Percentiles rank a stretch among this genome's conserved stretches.
These are phyloP conservation scores for Apis cerana DNA, from an alignment of 1,140 invertebrate species.

Conservation along the genomic window DNA sequence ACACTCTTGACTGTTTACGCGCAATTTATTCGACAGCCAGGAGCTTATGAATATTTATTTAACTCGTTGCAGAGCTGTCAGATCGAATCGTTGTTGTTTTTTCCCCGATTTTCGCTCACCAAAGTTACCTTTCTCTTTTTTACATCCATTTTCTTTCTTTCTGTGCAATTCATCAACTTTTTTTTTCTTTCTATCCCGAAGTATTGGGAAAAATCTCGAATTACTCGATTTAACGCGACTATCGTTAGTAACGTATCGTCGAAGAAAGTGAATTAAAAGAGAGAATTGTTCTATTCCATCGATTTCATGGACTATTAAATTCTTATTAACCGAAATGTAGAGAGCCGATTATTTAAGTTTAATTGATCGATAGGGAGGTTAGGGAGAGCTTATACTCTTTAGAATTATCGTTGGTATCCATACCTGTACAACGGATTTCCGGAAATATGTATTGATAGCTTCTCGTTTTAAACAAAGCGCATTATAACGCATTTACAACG, in stretches of 20 bases:
- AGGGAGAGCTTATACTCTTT: conserved; percentile 36
- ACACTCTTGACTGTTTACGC: conserved; percentile 1
- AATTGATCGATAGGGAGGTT: conserved; percentile 51
- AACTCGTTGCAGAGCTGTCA: neutral
- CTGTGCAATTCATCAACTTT: neutral
- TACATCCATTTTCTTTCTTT: neutral
- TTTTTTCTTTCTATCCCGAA: too few species aligned
- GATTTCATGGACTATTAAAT: conserved; percentile 49
- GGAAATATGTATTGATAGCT: conserved; percentile 33
- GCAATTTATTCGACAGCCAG: conserved; percentile 15
- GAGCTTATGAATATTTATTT: conserved; percentile 44
- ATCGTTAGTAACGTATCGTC: neutral
- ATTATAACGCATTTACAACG: conserved; percentile 45
- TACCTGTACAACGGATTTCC: conserved; percentile 26
- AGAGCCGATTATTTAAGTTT: conserved; percentile 53
- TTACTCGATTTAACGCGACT: conserved; percentile 23
- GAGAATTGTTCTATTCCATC: neutral
- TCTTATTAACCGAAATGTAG: conserved; percentile 44
- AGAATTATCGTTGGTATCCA: conserved; percentile 3
- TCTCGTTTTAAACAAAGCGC: conserved; percentile 39
- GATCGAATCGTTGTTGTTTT: neutral
- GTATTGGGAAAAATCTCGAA: neutral
- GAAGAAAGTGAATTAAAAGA: too few species aligned
- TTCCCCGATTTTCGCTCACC: too few species aligned
- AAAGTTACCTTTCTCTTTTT: too few species aligned